A percentile compares a stretch with the other conserved stretches of the same genome.
Evolutionary conservation across 2,797 vertebrate genomes (phyloP).

Genomic region (Clarias fuscus): DNA sequence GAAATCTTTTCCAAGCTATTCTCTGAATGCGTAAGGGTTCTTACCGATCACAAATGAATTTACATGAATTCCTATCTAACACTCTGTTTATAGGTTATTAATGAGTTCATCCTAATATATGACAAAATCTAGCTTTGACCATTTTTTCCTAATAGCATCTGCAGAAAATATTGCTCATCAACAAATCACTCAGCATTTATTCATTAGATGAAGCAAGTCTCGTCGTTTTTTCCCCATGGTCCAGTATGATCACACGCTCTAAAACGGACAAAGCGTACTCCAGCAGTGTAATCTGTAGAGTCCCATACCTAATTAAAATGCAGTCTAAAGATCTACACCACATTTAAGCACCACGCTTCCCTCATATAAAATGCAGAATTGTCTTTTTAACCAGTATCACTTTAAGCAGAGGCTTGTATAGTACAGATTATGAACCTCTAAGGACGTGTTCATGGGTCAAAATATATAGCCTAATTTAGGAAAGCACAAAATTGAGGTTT

Average conservation of each 20-base stretch:
- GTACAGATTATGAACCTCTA: conserved; percentile 33
- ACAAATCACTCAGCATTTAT: background rate
- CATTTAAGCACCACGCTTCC: background rate
- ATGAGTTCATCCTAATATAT: background rate
- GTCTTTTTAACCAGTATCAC: background rate
- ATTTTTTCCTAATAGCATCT: background rate
- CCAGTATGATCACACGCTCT: background rate
- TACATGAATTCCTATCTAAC: background rate
- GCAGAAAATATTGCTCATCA: background rate
- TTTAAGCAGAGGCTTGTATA: conserved; percentile 55
- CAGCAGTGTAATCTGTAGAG: background rate
- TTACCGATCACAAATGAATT: background rate
- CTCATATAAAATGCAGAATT: background rate
- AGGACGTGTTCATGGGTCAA: conserved; percentile 7
- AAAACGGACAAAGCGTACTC: background rate
- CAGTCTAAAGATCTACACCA: background rate
- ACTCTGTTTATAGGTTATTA: background rate
- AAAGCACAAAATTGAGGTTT: conserved; percentile 15
- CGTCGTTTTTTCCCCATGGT: background rate
- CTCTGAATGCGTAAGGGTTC: background rate
- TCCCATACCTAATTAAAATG: background rate
- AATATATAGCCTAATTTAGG: background rate
- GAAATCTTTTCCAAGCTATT: too few relatives aligned
- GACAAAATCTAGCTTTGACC: background rate
- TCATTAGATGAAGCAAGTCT: background rate